Base-by-base conservation (phyloP, 2,888 invertebrate species). In the Bugula neritina region DNA sequence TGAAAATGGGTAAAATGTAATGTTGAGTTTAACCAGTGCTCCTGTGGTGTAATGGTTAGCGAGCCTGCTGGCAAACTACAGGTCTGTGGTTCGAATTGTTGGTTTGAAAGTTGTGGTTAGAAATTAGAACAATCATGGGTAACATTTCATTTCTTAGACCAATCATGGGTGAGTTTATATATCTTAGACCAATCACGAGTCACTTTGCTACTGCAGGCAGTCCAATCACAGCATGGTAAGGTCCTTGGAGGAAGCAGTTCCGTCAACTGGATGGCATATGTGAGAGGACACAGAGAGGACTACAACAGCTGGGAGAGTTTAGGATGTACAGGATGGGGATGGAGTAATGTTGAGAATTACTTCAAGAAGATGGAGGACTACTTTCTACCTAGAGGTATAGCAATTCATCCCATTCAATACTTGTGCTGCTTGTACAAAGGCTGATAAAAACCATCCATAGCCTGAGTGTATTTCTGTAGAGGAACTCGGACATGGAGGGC, bases 261-360 rank as follows among this genome's bases (percentile, higher is more conserved):
- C 0, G 86, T 94, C 0, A 94, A 94, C 80, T 92, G 92, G 0
- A 94, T 94, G 94, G 87, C 94, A 0, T 95, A 95, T 85, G 90
- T 93, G 17, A 87, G 95, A 74, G 95, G 70, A 34, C 43, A 54
- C 25, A n/a, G 17, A 5, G 13, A 70, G 23, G 70, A 70, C 54
- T 70, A 70, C 31, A 31, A 70, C 70, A 54, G 31, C 70, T 70
- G 70, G 70, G 70, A 54, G 25, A 70, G 29, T 2, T 5, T 29
- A 25, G 70, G 70, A 13, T 70, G 70, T 29, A 70, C 70, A 70
- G 70, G 70, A 21, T 70, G 70, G 70, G 54, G 52, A 10, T 70
- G 54, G 52, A 54, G 43, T 5, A 27, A 21, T 63, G 63, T 63
- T 13, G 63, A 63, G 63, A 63, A 34, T 10, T 63, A 63, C 31